These are phyloP conservation scores for Catocala nupta DNA, from an alignment of 2,888 invertebrate species.

Conservation along the genomic window DNA sequence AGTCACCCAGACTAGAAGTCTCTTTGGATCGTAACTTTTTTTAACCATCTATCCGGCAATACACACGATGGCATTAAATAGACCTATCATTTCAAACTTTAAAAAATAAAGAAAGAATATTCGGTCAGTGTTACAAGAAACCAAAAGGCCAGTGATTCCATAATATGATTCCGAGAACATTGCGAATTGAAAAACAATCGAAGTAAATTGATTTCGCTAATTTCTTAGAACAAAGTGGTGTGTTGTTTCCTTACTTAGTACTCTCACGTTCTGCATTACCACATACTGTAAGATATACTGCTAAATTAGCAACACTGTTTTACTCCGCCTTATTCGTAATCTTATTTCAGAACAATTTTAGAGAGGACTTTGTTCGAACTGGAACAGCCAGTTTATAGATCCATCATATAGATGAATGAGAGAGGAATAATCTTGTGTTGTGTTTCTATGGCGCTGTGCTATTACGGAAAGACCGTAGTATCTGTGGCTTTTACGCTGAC, in stretches of 20 bases:
- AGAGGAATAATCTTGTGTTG: too few relatives aligned
- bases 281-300: constrained; percentile 40
- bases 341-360: neutral
- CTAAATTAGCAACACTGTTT: constrained; percentile 54
- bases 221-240: constrained; percentile 73
- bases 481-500: too few relatives aligned
- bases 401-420: too few relatives aligned
- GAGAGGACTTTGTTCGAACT: too few relatives aligned
- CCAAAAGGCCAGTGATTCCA: constrained; percentile 33
- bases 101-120: neutral
- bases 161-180: constrained; percentile 58
- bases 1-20: too few relatives aligned
- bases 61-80: too few relatives aligned
- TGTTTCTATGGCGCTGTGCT: too few relatives aligned
- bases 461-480: too few relatives aligned
- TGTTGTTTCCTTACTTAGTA: constrained; percentile 56
- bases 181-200: constrained; percentile 65
- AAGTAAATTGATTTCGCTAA: constrained; percentile 73
- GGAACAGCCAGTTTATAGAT: too few relatives aligned
- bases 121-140: constrained; percentile 8
- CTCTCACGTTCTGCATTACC: constrained; percentile 27
- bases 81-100: neutral
- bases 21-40: too few relatives aligned
- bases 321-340: constrained; percentile 25
- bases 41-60: too few relatives aligned